These are phyloP conservation scores for Aricia artaxerxes DNA, from an alignment of 2,888 invertebrate species.

Conservation along the genomic window DNA sequence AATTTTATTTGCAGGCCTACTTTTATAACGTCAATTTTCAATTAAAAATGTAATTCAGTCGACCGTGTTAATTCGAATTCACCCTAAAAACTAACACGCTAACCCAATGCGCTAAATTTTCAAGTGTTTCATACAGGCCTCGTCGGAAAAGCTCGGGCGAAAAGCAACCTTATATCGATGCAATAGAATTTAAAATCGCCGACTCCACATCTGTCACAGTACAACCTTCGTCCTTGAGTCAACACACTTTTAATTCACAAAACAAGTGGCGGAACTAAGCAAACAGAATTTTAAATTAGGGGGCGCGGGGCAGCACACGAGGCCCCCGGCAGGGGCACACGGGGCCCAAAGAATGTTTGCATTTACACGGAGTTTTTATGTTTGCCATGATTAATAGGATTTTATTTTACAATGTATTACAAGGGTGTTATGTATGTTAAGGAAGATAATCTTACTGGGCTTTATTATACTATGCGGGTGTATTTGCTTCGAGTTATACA, in stretches of 20 bases:
- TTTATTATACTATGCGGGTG: background rate
- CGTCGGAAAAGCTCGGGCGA: background rate
- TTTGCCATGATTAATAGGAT: background rate
- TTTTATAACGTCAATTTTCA: background rate
- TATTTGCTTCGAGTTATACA: too few species aligned
- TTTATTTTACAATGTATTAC: background rate
- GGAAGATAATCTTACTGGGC: background rate
- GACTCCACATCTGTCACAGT: background rate
- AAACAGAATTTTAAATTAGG: constrained; percentile 39
- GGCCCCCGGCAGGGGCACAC: background rate
- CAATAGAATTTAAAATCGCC: background rate
- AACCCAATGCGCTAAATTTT: constrained; percentile 14
- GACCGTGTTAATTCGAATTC: background rate
- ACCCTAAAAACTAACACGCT: background rate
- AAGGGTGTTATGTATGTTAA: background rate
- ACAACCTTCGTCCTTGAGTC: constrained; percentile 29
- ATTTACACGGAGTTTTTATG: constrained; percentile 6
- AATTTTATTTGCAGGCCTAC: too few species aligned
- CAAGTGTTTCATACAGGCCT: background rate
- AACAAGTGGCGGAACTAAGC: constrained; percentile 38
- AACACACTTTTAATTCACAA: constrained; percentile 37
- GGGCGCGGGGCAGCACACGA: background rate
- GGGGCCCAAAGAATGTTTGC: background rate
- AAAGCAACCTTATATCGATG: background rate
- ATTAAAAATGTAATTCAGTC: background rate